phyloP scores from a whole-genome alignment of 2,797 vertebrate species.

The Gallirallus australis region DNA sequence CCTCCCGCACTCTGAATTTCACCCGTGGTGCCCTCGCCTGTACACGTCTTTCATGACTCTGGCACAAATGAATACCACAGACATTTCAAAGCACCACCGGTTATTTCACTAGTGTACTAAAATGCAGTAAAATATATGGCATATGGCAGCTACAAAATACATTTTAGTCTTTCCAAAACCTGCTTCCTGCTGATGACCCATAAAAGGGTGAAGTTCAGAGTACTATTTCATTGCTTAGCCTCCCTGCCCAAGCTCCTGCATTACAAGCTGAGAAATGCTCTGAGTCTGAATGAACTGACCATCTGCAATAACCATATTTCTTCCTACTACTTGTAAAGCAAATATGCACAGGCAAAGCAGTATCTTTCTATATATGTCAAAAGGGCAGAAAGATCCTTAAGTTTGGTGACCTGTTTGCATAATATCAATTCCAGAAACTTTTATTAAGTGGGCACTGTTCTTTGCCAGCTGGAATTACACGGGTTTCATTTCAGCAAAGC shows the following conservation, averaged over 20 bases:
- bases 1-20: not conserved
- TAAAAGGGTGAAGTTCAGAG: not conserved
- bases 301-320: conserved; percentile 5
- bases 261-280: not conserved
- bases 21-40: not conserved
- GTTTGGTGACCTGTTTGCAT: not conserved
- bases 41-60: not conserved
- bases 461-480: not conserved
- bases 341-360: not conserved
- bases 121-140: not conserved
- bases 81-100: not conserved
- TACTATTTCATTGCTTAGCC: not conserved
- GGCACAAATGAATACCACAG: not conserved
- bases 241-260: not conserved
- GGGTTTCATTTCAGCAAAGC: not conserved
- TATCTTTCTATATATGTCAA: not conserved
- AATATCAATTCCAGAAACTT: not conserved
- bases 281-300: not conserved
- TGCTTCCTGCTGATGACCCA: not conserved
- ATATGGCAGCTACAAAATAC: not conserved
- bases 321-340: not conserved
- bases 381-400: not conserved
- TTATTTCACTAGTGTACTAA: not conserved
- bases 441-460: not conserved
- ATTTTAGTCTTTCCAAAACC: conserved; percentile 18